Evolutionary conservation across 2,113 vertebrate species (phyloP).

Genomic region (Muntiacus muntjak): DNA sequence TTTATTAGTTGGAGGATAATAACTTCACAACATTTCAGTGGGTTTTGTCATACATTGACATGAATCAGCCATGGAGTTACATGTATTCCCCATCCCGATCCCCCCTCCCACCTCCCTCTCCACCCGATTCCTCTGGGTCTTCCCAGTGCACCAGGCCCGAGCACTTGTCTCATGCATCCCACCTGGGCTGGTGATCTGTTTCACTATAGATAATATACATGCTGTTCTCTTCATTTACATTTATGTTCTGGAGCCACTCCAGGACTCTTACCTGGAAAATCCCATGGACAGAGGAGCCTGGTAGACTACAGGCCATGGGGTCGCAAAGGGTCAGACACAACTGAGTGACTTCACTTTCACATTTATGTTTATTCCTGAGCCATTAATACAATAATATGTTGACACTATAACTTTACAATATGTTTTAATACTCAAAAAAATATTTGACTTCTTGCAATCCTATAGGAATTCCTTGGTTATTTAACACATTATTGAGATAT

Average conservation of each 20-base stretch:
- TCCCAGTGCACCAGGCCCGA: too few species aligned
- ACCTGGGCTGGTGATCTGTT: too few species aligned
- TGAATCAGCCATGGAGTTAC: too few species aligned
- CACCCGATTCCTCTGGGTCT: too few species aligned
- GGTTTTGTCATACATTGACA: too few species aligned
- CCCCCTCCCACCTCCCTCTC: too few species aligned
- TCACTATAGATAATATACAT: too few species aligned
- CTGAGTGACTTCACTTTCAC: neutral
- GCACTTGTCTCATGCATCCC: too few species aligned
- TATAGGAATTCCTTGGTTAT: neutral
- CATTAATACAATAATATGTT: neutral
- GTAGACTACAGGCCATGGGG: neutral
- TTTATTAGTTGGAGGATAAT: too few species aligned
- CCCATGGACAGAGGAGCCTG: neutral
- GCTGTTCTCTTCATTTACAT: neutral
- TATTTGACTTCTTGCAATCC: neutral
- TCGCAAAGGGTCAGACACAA: neutral
- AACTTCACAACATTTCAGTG: too few species aligned
- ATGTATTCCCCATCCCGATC: too few species aligned
- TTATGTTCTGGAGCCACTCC: neutral
- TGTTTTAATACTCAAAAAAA: neutral
- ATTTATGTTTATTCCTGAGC: neutral
- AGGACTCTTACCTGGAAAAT: neutral
- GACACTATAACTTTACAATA: neutral
- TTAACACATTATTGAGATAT: neutral